phyloP scores from a whole-genome alignment of 2,113 vertebrate species.

The Theristicus caerulescens region DNA sequence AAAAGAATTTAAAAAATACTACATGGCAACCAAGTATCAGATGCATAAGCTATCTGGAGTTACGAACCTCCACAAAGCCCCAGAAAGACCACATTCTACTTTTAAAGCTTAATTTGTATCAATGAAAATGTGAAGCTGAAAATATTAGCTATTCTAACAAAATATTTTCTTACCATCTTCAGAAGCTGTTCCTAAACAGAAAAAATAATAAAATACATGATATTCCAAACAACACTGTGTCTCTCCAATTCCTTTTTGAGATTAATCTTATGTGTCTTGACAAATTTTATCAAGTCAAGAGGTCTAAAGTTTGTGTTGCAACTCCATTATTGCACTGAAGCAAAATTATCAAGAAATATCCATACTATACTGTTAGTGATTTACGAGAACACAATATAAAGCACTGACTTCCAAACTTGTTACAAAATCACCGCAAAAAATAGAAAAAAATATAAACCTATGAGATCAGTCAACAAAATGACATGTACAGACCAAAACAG shows the following conservation, averaged over 20 bases:
- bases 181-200: slow-evolving; percentile 87
- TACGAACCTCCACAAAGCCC: slow-evolving; percentile 1
- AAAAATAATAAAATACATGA: slow-evolving; percentile 78
- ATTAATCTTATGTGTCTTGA: not conserved
- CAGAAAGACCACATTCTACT: slow-evolving; percentile 36
- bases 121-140: slow-evolving; percentile 62
- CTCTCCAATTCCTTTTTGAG: not conserved
- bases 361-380: not conserved
- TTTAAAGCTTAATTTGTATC: slow-evolving; percentile 20
- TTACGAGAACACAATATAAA: not conserved
- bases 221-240: slow-evolving; percentile 67
- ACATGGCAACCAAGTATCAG: slow-evolving; percentile 42
- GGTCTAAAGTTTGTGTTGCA: not conserved
- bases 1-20: slow-evolving; percentile 26
- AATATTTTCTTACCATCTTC: slow-evolving; percentile 87
- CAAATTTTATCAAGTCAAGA: not conserved
- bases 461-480: not conserved
- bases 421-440: not conserved
- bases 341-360: not conserved
- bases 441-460: not conserved
- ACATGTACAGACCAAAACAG: not conserved
- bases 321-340: not conserved
- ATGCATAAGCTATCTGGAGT: slow-evolving; percentile 24
- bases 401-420: not conserved
- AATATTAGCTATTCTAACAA: slow-evolving; percentile 56